Evolutionary conservation across 2,113 vertebrate species (phyloP), one percentile per base, ranked within the genome.

Genomic region (Gulo gulo): DNA sequence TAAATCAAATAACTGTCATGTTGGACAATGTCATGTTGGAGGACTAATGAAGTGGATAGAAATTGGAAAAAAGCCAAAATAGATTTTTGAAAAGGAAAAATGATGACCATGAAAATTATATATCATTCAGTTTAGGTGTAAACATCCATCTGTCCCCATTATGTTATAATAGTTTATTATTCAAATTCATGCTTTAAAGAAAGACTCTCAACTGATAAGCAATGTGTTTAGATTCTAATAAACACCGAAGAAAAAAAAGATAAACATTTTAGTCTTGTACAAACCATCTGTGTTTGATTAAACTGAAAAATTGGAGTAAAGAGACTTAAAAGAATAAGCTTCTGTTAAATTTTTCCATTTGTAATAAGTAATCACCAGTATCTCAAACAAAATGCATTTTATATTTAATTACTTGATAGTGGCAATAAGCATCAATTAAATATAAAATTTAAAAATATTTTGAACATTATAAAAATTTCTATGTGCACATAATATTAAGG

Each of bases 1-100:
- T 95, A 97, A 97, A 94, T 97, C 97, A 98, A 97, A 97, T 97
- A 94, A 97, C 94, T 97, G 87, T 97, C 93, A 85, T 74, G 71
- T 91, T 88, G 57, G 85, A 91, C 81, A 93, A 97, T 95, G n/a
- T 93, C 93, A 57, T 65, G n/a, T n/a, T n/a, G 39, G 42, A 88
- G 92, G 73, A 93, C 92, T 89, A 93, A 98, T 91, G 92, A 97
- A 87, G 94, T 86, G 20, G 55, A 87, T 83, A 9, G 73, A 92
- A 92, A 86, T 34, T 83, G 97, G 89, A 90, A 29, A 80, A 71
- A 79, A 86, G 93, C 96, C 98, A 98, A 79, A 71, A 29, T 2
- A 69, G 67, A 59, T 52, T 94, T 97, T 61, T 78, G 50, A 94
- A 85, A 93, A 79, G 15, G 29, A 69, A 96, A 91, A 90, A 79